A percentile compares a stretch with the other conserved stretches of the same genome.
These are phyloP conservation scores for Meloidogyne chitwoodi DNA, from an alignment of 1,140 invertebrate genomes.

Conservation along the genomic window DNA sequence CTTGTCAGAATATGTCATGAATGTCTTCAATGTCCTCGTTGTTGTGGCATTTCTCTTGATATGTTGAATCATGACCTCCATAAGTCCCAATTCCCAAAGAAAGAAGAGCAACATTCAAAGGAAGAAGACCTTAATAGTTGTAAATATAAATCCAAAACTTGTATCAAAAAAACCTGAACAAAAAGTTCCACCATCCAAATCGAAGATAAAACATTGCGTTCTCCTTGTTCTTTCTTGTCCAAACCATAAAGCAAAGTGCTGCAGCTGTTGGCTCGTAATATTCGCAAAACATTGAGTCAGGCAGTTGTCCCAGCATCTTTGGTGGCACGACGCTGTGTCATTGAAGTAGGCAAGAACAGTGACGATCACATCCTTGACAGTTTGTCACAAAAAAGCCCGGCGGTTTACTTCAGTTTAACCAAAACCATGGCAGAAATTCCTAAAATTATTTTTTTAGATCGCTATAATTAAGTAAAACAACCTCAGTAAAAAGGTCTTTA, in stretches of 20 bases:
- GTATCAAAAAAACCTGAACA: conserved; percentile 66
- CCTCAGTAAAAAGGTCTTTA: conserved; percentile 65
- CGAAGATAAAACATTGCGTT: conserved; percentile 71
- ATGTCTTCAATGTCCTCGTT: conserved; percentile 46
- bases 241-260: conserved; percentile 77
- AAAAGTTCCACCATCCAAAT: conserved; percentile 93
- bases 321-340: conserved; percentile 71
- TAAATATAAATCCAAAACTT: not conserved
- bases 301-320: conserved; percentile 73
- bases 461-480: conserved; percentile 63
- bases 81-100: conserved; percentile 93
- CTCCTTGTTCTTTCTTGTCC: conserved; percentile 72
- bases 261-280: conserved; percentile 80
- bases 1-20: conserved; percentile 46
- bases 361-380: conserved; percentile 64
- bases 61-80: conserved; percentile 88
- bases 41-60: conserved; percentile 77
- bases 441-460: conserved; percentile 72
- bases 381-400: conserved; percentile 59
- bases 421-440: conserved; percentile 65
- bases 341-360: conserved; percentile 67
- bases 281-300: conserved; percentile 67
- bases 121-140: conserved; percentile 71
- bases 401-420: conserved; percentile 66
- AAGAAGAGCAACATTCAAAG: conserved; percentile 87